A percentile compares a stretch with the other conserved stretches of the same genome.
phyloP scores from a whole-genome alignment of 1,140 invertebrate species.

The Cherax destructor region DNA sequence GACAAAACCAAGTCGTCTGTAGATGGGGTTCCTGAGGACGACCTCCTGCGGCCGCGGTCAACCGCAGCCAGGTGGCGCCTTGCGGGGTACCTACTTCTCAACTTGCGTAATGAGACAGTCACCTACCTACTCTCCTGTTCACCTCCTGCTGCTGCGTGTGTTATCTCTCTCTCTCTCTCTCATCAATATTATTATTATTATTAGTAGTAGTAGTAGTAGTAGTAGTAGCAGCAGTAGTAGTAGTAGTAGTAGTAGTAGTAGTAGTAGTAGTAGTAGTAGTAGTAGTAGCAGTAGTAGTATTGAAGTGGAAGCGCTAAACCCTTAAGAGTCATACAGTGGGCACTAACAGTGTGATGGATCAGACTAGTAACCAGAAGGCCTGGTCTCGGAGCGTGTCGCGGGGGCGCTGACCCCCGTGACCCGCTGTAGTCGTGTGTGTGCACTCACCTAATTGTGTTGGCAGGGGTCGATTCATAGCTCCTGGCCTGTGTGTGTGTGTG shows the following conservation, averaged over 20 bases:
- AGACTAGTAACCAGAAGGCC: too few species aligned
- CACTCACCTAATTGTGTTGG: too few species aligned
- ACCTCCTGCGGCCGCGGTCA: slow-evolving; percentile 50
- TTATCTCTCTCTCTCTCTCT: not conserved
- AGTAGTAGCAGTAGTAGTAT: not conserved
- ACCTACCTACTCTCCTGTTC: not conserved
- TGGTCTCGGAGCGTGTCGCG: too few species aligned
- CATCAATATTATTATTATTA: not conserved
- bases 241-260: slow-evolving; percentile 13
- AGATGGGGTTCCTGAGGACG: not conserved
- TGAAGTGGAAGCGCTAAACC: too few species aligned
- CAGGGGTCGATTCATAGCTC: too few species aligned
- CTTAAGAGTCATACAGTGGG: too few species aligned
- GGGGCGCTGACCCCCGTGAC: too few species aligned
- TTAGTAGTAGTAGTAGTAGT: slow-evolving; percentile 1
- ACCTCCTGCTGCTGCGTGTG: not conserved
- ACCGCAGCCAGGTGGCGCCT: slow-evolving; percentile 20
- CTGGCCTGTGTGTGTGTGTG: too few species aligned
- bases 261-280: not conserved
- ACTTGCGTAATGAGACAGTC: not conserved
- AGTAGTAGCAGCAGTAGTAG: not conserved
- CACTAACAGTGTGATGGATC: too few species aligned
- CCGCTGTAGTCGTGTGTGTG: too few species aligned
- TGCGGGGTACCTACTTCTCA: not conserved
- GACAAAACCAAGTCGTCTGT: slow-evolving; percentile 63